A percentile compares a stretch with the other conserved stretches of the same genome.
Evolutionary conservation across 1,140 invertebrate species (phyloP).

Genomic region (Paraescarpia echinospica): DNA sequence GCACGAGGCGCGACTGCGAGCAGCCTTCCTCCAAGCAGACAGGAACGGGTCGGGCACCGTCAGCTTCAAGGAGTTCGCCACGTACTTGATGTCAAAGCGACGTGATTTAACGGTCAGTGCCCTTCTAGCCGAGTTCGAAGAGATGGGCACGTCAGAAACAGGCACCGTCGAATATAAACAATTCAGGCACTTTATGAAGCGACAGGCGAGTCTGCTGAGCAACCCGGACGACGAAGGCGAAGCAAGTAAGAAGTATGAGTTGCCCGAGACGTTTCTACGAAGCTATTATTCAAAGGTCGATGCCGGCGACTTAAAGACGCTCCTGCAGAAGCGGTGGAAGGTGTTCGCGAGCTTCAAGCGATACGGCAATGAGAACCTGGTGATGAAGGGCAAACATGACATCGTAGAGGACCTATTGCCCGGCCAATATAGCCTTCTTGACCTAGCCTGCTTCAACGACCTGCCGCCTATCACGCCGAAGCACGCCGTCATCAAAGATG

Average conservation of each 20-base stretch:
- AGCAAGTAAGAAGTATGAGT: neutral
- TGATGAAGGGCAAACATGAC: conserved; percentile 30
- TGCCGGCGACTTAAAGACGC: neutral
- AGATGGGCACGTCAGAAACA: neutral
- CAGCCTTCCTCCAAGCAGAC: conserved; percentile 33
- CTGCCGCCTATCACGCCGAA: conserved; percentile 31
- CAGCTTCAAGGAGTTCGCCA: conserved; percentile 33
- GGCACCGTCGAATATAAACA: neutral
- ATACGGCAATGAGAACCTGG: conserved; percentile 13
- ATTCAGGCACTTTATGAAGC: conserved; percentile 5
- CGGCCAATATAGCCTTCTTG: conserved; percentile 31
- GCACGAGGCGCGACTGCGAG: neutral
- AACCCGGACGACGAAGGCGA: neutral
- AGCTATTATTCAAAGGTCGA: neutral
- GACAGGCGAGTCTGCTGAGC: neutral
- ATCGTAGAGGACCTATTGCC: conserved; percentile 33
- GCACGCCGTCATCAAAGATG: conserved; percentile 25
- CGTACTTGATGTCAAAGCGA: conserved; percentile 30
- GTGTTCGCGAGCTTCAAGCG: conserved; percentile 16
- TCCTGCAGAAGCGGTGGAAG: conserved; percentile 6
- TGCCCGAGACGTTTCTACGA: neutral
- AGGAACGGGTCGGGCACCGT: conserved; percentile 26
- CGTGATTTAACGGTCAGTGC: conserved; percentile 9
- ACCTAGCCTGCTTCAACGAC: conserved; percentile 32
- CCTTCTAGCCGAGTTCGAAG: neutral